phyloP scores from a whole-genome alignment of 1,140 invertebrate genomes.

The Trichonephila clavata region DNA sequence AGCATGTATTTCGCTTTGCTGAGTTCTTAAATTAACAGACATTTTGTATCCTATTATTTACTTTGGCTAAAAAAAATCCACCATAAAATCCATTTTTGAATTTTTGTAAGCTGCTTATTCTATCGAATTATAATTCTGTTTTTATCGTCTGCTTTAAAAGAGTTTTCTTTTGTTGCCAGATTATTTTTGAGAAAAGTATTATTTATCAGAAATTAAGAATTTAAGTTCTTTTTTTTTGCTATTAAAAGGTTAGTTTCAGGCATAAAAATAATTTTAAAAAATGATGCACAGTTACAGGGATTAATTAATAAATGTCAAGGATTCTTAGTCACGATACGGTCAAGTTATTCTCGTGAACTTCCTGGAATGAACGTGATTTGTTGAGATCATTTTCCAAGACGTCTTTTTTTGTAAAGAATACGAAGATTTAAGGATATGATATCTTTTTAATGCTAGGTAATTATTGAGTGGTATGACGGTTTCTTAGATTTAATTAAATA shows the following conservation, averaged over 20 bases:
- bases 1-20: neutral
- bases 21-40: slow-evolving; percentile 6
- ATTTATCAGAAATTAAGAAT: slow-evolving; percentile 1
- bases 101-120: slow-evolving; percentile 21
- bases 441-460: neutral
- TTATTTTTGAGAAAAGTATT: neutral
- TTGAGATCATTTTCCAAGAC: neutral
- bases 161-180: neutral
- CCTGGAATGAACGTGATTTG: neutral
- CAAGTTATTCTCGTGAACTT: neutral
- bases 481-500: too few relatives aligned
- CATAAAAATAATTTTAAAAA: neutral
- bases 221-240: neutral
- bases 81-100: neutral
- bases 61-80: neutral
- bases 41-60: slow-evolving; percentile 20
- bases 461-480: too few relatives aligned
- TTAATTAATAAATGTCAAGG: slow-evolving; percentile 42
- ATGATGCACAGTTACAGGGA: neutral
- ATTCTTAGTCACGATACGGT: neutral
- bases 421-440: neutral
- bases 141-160: neutral
- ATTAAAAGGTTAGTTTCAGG: neutral
- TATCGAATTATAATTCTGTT: slow-evolving; percentile 4
- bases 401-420: neutral